These are phyloP conservation scores for Papilio polyxenes DNA, from an alignment of 1,140 invertebrate genomes.

Conservation along the genomic window DNA sequence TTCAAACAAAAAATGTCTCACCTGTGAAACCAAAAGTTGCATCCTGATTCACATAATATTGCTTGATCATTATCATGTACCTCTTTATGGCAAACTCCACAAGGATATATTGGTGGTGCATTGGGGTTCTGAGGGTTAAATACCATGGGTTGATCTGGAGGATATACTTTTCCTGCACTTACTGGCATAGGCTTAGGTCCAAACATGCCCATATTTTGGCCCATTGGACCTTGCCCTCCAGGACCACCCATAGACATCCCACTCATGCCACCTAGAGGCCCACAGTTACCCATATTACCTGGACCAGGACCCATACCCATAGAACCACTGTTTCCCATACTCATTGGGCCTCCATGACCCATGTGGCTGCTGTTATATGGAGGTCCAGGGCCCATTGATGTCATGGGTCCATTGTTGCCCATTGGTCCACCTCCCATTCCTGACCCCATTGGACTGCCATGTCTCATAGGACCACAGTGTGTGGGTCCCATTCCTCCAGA, in stretches of 20 bases:
- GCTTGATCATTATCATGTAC: constrained; percentile 99
- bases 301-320: constrained; percentile 81
- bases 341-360: constrained; percentile 79
- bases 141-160: constrained; percentile 97
- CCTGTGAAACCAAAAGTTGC: constrained; percentile 99
- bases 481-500: constrained; percentile 76
- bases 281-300: constrained; percentile 82
- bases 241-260: constrained; percentile 83
- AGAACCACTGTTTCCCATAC: constrained; percentile 78
- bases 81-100: constrained; percentile 98
- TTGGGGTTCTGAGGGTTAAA: constrained; percentile 99
- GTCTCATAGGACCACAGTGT: constrained; percentile 79
- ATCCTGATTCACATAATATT: constrained; percentile 98
- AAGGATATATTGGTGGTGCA: constrained; percentile 98
- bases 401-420: constrained; percentile 79
- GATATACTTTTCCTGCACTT: constrained; percentile 95
- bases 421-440: constrained; percentile 76
- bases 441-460: constrained; percentile 79
- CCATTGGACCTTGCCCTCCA: constrained; percentile 82
- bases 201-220: constrained; percentile 84
- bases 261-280: constrained; percentile 83
- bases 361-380: constrained; percentile 74
- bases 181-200: constrained; percentile 90
- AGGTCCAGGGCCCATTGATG: constrained; percentile 77
- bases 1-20: constrained; percentile 69